Percentiles rank a stretch among this genome's conserved stretches.
Evolutionary conservation across 2,113 vertebrate species (phyloP).

Genomic region (Marmota flaviventris): DNA sequence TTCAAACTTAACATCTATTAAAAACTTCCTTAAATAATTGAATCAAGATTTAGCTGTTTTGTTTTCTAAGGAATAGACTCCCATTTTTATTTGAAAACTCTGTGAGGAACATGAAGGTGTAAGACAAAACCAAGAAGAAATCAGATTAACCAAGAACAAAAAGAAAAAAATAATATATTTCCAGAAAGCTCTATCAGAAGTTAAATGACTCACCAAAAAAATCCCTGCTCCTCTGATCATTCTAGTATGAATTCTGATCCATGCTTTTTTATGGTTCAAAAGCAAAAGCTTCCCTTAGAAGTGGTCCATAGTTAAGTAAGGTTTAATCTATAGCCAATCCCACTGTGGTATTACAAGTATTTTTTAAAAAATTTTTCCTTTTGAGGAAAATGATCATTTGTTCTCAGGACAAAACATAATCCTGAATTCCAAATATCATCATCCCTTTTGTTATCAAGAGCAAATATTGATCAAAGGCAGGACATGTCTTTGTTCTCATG

Average conservation of each 20-base stretch:
- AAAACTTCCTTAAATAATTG: conserved; percentile 28
- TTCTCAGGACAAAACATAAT: background rate
- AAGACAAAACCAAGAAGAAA: background rate
- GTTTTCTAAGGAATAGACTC: background rate
- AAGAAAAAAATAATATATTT: background rate
- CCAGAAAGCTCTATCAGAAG: background rate
- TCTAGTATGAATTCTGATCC: background rate
- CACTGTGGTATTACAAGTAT: background rate
- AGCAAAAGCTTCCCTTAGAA: background rate
- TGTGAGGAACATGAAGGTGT: background rate
- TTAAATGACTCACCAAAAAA: background rate
- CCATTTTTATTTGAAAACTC: conserved; percentile 1
- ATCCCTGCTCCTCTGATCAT: background rate
- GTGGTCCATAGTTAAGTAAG: background rate
- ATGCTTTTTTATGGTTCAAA: background rate
- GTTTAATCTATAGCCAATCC: background rate
- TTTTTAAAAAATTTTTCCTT: background rate
- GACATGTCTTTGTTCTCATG: background rate
- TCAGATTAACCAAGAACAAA: background rate
- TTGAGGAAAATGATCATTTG: conserved; percentile 15
- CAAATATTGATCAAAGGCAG: conserved; percentile 12
- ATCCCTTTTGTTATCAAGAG: background rate
- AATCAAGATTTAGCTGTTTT: background rate
- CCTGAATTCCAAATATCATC: conserved; percentile 17
- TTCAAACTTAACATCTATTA: background rate